A percentile compares a stretch with the other conserved stretches of the same genome.
Evolutionary conservation across 2,113 vertebrate genomes (phyloP).

Genomic region (Rattus norvegicus): GRCr8 NC_086023.1:71880501-71881000

Average conservation of each 20-base stretch:
- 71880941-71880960: not conserved
- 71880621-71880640: not conserved
- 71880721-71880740: slow-evolving; percentile 10
- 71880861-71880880: not conserved
- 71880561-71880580: not conserved
- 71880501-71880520: not conserved
- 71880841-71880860: not conserved
- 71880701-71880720: slow-evolving; percentile 28
- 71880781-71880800: not conserved
- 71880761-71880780: not conserved
- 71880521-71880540: not conserved
- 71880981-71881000: slow-evolving; percentile 16
- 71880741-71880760: not conserved
- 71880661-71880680: not conserved
- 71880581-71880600: not conserved
- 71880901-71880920: not conserved
- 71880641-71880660: slow-evolving; percentile 40
- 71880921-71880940: not conserved
- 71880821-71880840: not conserved
- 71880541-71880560: not conserved
- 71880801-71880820: not conserved
- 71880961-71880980: slow-evolving; percentile 24
- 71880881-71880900: not conserved
- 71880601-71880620: not conserved
- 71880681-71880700: not conserved